Evolutionary conservation across 2,113 vertebrate species (phyloP), one percentile per base, ranked within the genome.

Genomic region (Cinclus cinclus): DNA sequence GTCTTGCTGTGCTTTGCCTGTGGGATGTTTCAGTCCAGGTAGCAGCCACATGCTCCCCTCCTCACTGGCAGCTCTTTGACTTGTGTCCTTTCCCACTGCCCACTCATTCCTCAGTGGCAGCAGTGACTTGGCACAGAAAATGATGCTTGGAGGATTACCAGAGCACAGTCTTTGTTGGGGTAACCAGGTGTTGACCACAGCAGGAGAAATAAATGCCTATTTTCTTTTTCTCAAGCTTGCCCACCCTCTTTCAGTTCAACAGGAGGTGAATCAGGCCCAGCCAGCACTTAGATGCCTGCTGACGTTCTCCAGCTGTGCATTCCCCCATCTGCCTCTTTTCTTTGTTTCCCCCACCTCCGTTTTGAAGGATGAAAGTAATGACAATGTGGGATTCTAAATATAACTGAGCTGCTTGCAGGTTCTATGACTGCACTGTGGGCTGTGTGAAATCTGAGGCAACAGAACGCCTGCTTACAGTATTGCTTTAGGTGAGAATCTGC

Each of bases 221-320:
- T 93, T 93, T 89, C 47, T 69, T 92, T 75, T 41, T 52, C 47
- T 63, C 30, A n/a, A 44, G 44, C 22, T 91, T 18, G 3, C 35
- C 44, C 41, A 22, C n/a, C 62, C 52, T 47, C n/a, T 89, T 87
- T 75, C 68, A 71, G 73, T 81, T 33, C 62, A 81, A 68, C 37
- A 78, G 56, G 69, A 90, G 79, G 73, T 65, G 88, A 93, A 42
- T 19, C n/a, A 75, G 75, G 71, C 56, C 68, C 85, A 86, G 68
- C 19, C 60, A 35, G 41, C 31, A 53, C 62, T 28, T 63, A 37
- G 6, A 74, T 56, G 41, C 56, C 90, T 92, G 81, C 93, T 93
- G 92, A 93, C 0, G 0, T 79, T 93, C 86, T 93, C 95, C 95
- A 96, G 93, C 88, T 97, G 96, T 93, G 95, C 80, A 58, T 81